phyloP scores from a whole-genome alignment of 2,888 invertebrate species.

The Ashinkailepas kermadecensis region DNA sequence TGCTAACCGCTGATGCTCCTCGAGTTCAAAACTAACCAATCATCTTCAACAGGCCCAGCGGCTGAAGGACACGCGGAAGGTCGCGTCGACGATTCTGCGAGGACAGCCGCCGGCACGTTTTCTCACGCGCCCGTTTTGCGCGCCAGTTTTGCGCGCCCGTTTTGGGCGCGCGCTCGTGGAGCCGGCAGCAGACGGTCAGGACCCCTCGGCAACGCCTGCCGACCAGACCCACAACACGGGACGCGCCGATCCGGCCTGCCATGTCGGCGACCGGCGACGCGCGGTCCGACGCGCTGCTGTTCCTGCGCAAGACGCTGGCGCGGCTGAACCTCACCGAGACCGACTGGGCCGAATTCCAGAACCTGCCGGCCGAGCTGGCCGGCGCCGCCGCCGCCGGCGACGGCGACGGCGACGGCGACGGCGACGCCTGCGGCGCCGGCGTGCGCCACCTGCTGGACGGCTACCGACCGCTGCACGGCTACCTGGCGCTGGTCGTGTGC shows the following conservation, averaged over 20 bases:
- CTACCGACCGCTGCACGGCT: constrained; percentile 71
- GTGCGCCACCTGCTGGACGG: constrained; percentile 54
- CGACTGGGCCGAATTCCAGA: not conserved
- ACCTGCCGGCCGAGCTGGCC: not conserved
- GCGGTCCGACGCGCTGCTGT: not conserved
- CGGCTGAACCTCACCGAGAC: not conserved
- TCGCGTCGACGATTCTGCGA: too few species aligned
- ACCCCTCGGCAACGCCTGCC: not conserved
- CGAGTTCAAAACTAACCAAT: too few species aligned
- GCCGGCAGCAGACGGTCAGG: not conserved
- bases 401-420: not conserved
- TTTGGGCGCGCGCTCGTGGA: too few species aligned
- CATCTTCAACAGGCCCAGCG: too few species aligned
- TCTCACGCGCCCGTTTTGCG: not conserved
- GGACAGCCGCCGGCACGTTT: not conserved
- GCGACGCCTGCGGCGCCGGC: constrained; percentile 48
- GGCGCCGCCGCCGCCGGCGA: not conserved
- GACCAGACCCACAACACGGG: not conserved
- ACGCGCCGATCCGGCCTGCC: not conserved
- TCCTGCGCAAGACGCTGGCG: not conserved
- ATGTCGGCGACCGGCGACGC: not conserved
- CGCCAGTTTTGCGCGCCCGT: not conserved
- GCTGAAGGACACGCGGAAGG: too few species aligned
- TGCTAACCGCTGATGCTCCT: too few species aligned
- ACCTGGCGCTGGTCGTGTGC: constrained; percentile 76